Percentiles rank a stretch among this genome's conserved stretches.
Conservation (phyloP, 1,140 invertebrate species). For the Eciton burchellii region DNA sequence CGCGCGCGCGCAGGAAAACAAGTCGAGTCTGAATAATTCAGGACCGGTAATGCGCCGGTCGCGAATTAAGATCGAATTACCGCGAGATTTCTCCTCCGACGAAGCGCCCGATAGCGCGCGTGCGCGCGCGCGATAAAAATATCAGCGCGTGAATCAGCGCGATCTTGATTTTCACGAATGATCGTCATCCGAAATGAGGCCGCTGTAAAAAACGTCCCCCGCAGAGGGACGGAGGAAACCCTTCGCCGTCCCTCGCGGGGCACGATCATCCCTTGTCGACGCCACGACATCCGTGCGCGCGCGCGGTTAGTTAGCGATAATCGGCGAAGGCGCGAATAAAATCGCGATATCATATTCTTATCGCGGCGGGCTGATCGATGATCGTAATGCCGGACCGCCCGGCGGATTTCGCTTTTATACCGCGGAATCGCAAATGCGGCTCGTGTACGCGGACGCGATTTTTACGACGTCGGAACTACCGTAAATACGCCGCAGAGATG, state of each 20-base stretch:
- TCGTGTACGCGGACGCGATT: conserved; percentile 12
- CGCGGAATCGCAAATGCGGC: conserved; percentile 12
- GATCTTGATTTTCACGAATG: no score
- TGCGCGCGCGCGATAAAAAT: not conserved
- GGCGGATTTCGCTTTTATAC: conserved; percentile 22
- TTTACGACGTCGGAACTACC: conserved; percentile 33
- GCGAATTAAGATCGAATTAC: conserved; percentile 57
- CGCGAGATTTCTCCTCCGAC: conserved; percentile 39
- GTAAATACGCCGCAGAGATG: conserved; percentile 51
- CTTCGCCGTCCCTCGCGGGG: not conserved
- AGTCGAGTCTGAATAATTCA: conserved; percentile 62
- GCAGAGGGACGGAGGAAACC: no score
- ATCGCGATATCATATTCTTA: conserved; percentile 19
- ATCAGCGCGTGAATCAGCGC: no score
- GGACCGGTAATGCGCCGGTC: conserved; percentile 29
- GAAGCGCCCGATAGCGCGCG: not conserved
- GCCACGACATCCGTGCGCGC: not conserved
- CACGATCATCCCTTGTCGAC: conserved; percentile 6
- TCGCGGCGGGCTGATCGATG: not conserved
- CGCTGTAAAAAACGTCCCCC: no score
- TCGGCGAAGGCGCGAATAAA: not conserved
- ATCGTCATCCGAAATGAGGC: no score
- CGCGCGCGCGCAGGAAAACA: conserved; percentile 39
- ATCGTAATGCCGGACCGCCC: not conserved
- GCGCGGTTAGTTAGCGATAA: conserved; percentile 3